Evolutionary conservation across 1,140 invertebrate species (phyloP), one percentile per base, ranked within the genome.

Genomic region (Drosophila subobscura): DNA sequence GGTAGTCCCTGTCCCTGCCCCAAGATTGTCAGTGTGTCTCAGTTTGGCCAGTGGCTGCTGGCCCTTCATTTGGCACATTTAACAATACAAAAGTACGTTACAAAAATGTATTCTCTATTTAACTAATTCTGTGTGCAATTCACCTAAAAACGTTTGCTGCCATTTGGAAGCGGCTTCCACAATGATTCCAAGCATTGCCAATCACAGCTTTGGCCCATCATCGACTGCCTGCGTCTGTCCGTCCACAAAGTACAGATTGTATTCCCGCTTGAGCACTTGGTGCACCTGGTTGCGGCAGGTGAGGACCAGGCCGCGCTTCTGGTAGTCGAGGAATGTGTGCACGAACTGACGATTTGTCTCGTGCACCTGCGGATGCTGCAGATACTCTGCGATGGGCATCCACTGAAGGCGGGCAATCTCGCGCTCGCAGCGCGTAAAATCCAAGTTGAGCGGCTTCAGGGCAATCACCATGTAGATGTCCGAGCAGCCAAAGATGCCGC

Each of bases 381-480:
- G 79, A 88, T 95, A 97, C 72, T 97, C 95, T 33, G 95, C 93
- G 27, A 97, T 93, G 72, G 94, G 93, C 95, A 98, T 97, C 97
- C 97, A 98, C 76, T 93, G 88, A 71, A 95, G 96, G 20, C 94
- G 93, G 0, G 92, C 93, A 14, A 98, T 95, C 92, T 98, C 97
- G 71, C 93, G 92, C 12, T 94, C 92, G 78, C 96, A 96, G 67
- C 94, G 93, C 16, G 54, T 67, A 42, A 97, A 95, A 6, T 94
- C 92, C 14, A 92, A 90, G 29, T 94, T 94, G 1, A 93, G 55
- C 0, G 97, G 96, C 72, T 92, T 94, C 72, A 98, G 92, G 71
- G 94, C 93, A 4, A 96, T 93, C 1, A 98, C 93, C 45, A 96
- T 93, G 83, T 97, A 98, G 50, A 98, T 94, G 90, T 97, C 97